These are phyloP conservation scores for Arrhamphus sclerolepis DNA, from an alignment of 2,797 vertebrate species.

Conservation along the genomic window DNA sequence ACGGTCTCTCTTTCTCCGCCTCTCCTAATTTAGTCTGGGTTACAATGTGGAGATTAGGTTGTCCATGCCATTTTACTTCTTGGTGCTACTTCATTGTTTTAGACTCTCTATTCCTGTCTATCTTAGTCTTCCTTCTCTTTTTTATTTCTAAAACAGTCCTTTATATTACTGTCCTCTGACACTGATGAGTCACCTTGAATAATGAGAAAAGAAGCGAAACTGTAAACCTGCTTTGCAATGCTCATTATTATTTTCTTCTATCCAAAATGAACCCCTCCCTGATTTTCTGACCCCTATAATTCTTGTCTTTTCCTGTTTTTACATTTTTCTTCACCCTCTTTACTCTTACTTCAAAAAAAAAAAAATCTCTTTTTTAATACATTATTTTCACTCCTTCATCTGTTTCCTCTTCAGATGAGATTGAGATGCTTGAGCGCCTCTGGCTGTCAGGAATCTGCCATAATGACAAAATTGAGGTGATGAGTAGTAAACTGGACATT, in stretches of 20 bases:
- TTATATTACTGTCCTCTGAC: constrained; percentile 66
- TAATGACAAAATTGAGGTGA: constrained; percentile 91
- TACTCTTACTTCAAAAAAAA: no score
- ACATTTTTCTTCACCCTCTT: neutral
- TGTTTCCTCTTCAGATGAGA: constrained; percentile 81
- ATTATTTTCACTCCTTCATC: neutral
- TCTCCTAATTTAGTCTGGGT: constrained; percentile 69
- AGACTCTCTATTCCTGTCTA: constrained; percentile 48
- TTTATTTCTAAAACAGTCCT: constrained; percentile 44
- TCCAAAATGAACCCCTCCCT: constrained; percentile 8
- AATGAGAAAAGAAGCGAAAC: constrained; percentile 36
- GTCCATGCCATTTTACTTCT: constrained; percentile 76
- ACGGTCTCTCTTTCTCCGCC: constrained; percentile 50
- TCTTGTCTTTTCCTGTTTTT: neutral
- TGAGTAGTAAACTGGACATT: constrained; percentile 90
- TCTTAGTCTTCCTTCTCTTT: constrained; percentile 45
- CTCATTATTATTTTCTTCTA: constrained; percentile 28
- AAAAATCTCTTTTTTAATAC: constrained; percentile 18
- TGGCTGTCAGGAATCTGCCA: constrained; percentile 92
- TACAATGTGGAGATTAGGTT: constrained; percentile 77
- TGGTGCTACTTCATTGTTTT: constrained; percentile 68
- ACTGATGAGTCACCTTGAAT: constrained; percentile 62
- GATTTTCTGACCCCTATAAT: neutral
- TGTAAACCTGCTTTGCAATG: constrained; percentile 30
- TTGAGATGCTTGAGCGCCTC: constrained; percentile 90